Evolutionary conservation across 1,140 invertebrate species (phyloP).

Genomic region (Drosophila carrolli): DNA sequence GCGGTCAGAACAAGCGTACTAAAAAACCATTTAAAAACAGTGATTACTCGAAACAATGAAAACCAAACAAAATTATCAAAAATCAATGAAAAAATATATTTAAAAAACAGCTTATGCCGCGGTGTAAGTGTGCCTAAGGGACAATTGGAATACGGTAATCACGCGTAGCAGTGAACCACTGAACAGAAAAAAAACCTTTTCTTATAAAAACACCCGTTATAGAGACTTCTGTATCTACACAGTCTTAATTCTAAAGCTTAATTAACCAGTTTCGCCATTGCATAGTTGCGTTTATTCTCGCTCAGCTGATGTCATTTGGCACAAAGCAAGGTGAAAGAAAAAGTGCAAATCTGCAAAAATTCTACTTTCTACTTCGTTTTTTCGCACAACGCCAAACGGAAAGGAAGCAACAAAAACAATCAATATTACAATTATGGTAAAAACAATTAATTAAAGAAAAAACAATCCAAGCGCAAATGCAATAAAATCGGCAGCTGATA

Average conservation of each 20-base stretch:
- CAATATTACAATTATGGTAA: conserved; percentile 67
- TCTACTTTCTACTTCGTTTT: not conserved
- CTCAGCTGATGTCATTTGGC: conserved; percentile 71
- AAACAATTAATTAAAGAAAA: conserved; percentile 47
- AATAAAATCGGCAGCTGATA: conserved; percentile 45
- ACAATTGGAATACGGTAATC: too few relatives aligned
- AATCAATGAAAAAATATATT: not conserved
- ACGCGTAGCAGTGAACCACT: too few relatives aligned
- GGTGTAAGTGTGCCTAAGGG: too few relatives aligned
- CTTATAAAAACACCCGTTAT: not conserved
- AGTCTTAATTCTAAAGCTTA: conserved; percentile 19
- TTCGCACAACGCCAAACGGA: not conserved
- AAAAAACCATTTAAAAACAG: too few relatives aligned
- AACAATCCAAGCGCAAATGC: conserved; percentile 25
- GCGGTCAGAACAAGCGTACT: not conserved
- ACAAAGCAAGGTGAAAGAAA: conserved; percentile 1
- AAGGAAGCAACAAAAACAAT: conserved; percentile 38
- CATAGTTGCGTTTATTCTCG: conserved; percentile 55
- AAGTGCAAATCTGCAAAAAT: conserved; percentile 3
- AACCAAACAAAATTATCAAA: too few relatives aligned
- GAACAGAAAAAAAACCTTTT: not conserved
- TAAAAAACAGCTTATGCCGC: too few relatives aligned
- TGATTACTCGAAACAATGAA: too few relatives aligned
- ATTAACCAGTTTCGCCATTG: conserved; percentile 61
- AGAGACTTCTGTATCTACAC: not conserved